Evolutionary conservation across 2,113 vertebrate genomes (phyloP).

Genomic region (Oryzias melastigma): DNA sequence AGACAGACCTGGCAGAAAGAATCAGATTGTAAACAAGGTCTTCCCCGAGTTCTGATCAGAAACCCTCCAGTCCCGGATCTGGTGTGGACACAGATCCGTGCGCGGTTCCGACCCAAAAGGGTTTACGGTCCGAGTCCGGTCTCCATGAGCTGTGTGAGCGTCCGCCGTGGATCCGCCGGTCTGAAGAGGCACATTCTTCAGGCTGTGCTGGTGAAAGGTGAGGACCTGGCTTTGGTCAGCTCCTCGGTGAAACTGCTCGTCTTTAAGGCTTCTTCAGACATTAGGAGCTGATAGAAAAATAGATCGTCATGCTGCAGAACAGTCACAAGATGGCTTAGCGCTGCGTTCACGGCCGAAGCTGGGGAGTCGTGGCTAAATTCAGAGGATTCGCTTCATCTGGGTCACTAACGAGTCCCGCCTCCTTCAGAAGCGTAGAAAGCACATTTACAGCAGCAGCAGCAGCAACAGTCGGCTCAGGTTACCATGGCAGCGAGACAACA

Average conservation of each 20-base stretch:
- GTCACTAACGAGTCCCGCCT: slow-evolving; percentile 12
- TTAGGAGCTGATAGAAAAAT: slow-evolving; percentile 62
- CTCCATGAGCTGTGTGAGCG: too few relatives aligned
- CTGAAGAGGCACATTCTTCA: slow-evolving; percentile 53
- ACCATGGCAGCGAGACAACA: slow-evolving; percentile 32
- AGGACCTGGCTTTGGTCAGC: slow-evolving; percentile 50
- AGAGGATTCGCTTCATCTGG: background rate
- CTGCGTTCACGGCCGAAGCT: slow-evolving; percentile 51
- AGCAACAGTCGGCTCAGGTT: slow-evolving; percentile 58
- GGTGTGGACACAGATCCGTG: too few relatives aligned
- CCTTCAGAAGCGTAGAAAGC: slow-evolving; percentile 37
- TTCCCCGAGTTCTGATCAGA: too few relatives aligned
- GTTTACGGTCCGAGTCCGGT: too few relatives aligned
- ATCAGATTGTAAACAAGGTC: too few relatives aligned
- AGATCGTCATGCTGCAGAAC: slow-evolving; percentile 68
- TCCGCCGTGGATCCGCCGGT: too few relatives aligned
- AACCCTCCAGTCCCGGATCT: too few relatives aligned
- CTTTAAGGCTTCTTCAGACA: slow-evolving; percentile 67
- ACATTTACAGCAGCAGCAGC: slow-evolving; percentile 40
- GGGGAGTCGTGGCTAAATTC: slow-evolving; percentile 26
- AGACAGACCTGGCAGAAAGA: too few relatives aligned
- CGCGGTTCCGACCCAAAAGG: too few relatives aligned
- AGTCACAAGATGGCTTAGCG: slow-evolving; percentile 67
- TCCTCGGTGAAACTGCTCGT: slow-evolving; percentile 19
- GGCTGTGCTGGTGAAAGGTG: slow-evolving; percentile 66